Conservation (phyloP, 2,888 invertebrate species). For the Pyralis farinalis region DNA sequence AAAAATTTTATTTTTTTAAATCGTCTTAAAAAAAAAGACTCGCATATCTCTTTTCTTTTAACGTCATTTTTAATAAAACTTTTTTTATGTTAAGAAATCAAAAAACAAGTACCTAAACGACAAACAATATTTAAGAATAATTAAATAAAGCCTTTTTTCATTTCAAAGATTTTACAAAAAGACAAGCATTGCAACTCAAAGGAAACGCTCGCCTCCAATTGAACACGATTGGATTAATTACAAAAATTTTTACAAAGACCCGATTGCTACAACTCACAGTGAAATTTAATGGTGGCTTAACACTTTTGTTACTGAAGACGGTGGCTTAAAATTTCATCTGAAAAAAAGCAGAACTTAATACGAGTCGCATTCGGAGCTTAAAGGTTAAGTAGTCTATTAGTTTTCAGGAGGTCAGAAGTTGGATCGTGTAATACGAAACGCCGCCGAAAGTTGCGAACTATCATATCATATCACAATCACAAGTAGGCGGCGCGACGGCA, state of each 20-base stretch:
- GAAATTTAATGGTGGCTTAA: constrained; percentile 9
- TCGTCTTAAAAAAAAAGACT: too few species aligned
- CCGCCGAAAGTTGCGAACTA: constrained; percentile 2
- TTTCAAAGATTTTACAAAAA: constrained; percentile 13
- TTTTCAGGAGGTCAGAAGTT: constrained; percentile 1
- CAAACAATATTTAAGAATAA: neutral
- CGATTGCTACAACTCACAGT: constrained; percentile 6
- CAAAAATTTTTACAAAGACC: constrained; percentile 27
- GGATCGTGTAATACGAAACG: constrained; percentile 1
- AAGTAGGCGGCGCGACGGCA: neutral
- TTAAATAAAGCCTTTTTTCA: neutral
- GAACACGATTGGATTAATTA: constrained; percentile 37
- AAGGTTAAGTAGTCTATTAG: neutral
- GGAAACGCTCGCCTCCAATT: constrained; percentile 27
- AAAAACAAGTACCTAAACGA: too few species aligned
- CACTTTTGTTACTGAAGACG: constrained; percentile 1
- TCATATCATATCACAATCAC: too few species aligned
- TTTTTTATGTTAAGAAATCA: too few species aligned
- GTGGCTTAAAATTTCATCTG: neutral
- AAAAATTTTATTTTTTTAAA: too few species aligned
- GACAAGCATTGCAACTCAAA: constrained; percentile 31
- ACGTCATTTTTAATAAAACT: too few species aligned
- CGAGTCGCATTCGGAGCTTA: neutral
- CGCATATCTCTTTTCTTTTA: too few species aligned
- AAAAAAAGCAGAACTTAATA: constrained; percentile 1